These are phyloP conservation scores for Hylaea fasciaria DNA, from an alignment of 2,888 invertebrate species.

Conservation along the genomic window DNA sequence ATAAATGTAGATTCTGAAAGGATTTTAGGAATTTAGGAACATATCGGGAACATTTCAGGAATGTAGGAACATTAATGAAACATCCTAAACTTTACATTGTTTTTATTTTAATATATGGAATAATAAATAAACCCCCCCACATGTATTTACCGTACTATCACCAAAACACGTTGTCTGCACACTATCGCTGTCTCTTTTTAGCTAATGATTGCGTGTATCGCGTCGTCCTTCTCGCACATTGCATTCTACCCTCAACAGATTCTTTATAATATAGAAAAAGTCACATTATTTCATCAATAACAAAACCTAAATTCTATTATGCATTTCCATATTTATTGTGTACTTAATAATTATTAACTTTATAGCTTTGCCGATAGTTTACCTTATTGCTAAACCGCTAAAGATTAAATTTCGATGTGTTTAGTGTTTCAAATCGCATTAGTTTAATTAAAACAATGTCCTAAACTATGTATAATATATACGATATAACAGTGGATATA, in stretches of 20 bases:
- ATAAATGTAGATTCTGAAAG: no score
- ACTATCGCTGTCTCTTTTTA: slow-evolving; percentile 68
- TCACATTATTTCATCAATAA: no score
- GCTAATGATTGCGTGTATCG: slow-evolving; percentile 40
- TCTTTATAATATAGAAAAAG: background rate
- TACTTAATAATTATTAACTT: background rate
- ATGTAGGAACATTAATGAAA: slow-evolving; percentile 58
- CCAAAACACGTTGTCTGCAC: slow-evolving; percentile 71
- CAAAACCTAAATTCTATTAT: no score
- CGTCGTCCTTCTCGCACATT: slow-evolving; percentile 33
- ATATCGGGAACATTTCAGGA: slow-evolving; percentile 9
- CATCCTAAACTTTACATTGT: slow-evolving; percentile 75
- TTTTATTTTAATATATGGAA: slow-evolving; percentile 81
- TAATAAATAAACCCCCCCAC: slow-evolving; percentile 79
- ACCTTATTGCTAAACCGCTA: background rate
- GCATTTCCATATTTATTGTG: background rate
- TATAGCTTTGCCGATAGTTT: background rate
- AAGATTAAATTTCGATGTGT: background rate
- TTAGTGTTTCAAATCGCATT: no score
- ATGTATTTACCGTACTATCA: slow-evolving; percentile 72
- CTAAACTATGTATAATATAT: no score
- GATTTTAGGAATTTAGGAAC: no score
- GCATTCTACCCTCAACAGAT: background rate
- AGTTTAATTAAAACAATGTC: no score
- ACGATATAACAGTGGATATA: no score